Conservation (phyloP, 2,797 vertebrate species). For the Rhinoraja longicauda region DNA sequence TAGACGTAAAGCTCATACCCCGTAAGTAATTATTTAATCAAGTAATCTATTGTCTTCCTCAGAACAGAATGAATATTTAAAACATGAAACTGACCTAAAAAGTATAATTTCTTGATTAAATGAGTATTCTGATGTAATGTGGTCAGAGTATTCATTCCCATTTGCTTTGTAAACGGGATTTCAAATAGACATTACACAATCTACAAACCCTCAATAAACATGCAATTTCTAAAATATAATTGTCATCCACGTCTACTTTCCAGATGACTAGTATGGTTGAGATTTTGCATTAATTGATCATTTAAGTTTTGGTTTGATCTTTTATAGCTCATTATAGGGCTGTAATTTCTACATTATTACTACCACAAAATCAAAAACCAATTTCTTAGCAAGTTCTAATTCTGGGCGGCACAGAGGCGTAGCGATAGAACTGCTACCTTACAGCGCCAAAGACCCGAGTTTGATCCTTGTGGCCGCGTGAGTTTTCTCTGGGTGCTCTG, state of each 20-base stretch:
- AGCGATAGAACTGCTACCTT: no score
- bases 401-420: no score
- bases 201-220: not conserved
- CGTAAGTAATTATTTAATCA: not conserved
- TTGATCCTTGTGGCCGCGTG: no score
- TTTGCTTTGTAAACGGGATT: not conserved
- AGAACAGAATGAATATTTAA: slow-evolving; percentile 1
- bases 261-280: not conserved
- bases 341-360: not conserved
- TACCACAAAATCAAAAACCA: not conserved
- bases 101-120: not conserved
- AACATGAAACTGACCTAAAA: not conserved
- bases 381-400: no score
- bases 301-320: slow-evolving; percentile 30
- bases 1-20: not conserved
- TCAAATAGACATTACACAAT: not conserved
- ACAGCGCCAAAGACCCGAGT: no score
- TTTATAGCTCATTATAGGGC: not conserved
- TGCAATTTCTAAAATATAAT: slow-evolving; percentile 1
- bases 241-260: not conserved
- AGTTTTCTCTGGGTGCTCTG: no score
- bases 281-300: slow-evolving; percentile 1
- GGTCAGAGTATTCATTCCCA: not conserved
- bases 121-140: not conserved
- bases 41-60: not conserved